Conservation (phyloP, 2,113 vertebrate species). For the Tangachromis dhanisi region DNA sequence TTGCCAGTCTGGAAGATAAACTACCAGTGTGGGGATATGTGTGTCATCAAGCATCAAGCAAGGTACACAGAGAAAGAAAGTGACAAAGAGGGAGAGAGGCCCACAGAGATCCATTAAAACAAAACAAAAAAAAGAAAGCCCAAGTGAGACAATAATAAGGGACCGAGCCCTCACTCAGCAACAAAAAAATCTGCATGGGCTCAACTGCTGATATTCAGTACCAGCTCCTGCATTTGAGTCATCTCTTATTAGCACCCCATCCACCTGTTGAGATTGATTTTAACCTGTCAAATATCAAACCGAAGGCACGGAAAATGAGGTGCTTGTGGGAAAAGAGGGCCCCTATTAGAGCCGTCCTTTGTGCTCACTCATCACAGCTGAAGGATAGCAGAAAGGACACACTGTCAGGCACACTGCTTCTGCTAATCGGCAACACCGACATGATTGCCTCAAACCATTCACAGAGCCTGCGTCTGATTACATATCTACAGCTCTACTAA, state of each 20-base stretch:
- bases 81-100: background rate
- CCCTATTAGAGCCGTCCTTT: constrained; percentile 40
- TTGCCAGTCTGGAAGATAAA: constrained; percentile 8
- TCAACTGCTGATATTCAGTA: background rate
- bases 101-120: constrained; percentile 14
- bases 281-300: constrained; percentile 17
- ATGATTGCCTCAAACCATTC: constrained; percentile 31
- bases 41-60: constrained; percentile 2
- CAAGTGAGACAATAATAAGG: constrained; percentile 6
- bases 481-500: constrained; percentile 31
- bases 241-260: constrained; percentile 8
- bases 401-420: constrained; percentile 39
- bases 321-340: constrained; percentile 43
- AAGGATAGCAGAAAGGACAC: constrained; percentile 47
- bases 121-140: background rate
- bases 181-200: background rate
- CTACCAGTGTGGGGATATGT: background rate
- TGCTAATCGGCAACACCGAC: constrained; percentile 42
- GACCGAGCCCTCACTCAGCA: background rate
- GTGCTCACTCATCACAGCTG: constrained; percentile 41
- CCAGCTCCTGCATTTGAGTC: background rate
- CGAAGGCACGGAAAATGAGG: constrained; percentile 13
- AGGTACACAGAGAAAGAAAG: background rate
- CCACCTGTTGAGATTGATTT: constrained; percentile 25
- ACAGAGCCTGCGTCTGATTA: constrained; percentile 14